Base-by-base conservation (phyloP, 1,140 invertebrate genomes). In the Stegodyphus mimosarum region DNA sequence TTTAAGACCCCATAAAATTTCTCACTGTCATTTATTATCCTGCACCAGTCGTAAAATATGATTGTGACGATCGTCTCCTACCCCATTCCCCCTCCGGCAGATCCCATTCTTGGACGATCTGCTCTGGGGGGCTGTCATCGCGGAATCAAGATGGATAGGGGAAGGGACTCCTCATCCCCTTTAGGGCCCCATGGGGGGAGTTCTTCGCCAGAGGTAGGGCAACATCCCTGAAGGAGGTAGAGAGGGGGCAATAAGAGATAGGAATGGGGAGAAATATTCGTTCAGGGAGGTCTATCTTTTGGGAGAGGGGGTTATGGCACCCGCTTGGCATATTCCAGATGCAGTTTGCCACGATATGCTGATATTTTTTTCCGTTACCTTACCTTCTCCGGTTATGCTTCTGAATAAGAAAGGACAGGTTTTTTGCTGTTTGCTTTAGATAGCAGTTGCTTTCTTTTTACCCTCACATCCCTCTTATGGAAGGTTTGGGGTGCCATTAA, bases 11-110 rank as follows among this genome's bases (percentile, higher is more conserved):
- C 72, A 84, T 84, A 84, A 84, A 84, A 67, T 76, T 55, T 51
- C 70, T 52, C 79, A 64, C 60, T 69, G 81, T 69, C 81, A 84
- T 84, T 84, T 84, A 84, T 84, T 84, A 84, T 76, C 63, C 81
- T 15, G 52, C 13, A 52, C 60, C 17, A 67, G 55, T 75, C 72
- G 81, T 84, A 74, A 84, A 84, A 76, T 84, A 84, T 84, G 81
- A 76, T 83, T 84, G 72, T 66, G 63, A 84, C 63, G 81, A 84
- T 84, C 50, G 67, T 49, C 53, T 64, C n/a, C 7, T 7, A 15
- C n/a, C 7, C 50, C 10, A 53, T 7, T 60, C 17, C 71, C 53
- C 80, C 9, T 18, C 1, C 64, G n/a, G 64, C 15, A 2, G 9
- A 67, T 5, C 55, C 71, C 71, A 74, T 75, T 64, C 17, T 48